These are phyloP conservation scores for Fragum sueziense DNA, from an alignment of 2,888 invertebrate species.

Conservation along the genomic window DNA sequence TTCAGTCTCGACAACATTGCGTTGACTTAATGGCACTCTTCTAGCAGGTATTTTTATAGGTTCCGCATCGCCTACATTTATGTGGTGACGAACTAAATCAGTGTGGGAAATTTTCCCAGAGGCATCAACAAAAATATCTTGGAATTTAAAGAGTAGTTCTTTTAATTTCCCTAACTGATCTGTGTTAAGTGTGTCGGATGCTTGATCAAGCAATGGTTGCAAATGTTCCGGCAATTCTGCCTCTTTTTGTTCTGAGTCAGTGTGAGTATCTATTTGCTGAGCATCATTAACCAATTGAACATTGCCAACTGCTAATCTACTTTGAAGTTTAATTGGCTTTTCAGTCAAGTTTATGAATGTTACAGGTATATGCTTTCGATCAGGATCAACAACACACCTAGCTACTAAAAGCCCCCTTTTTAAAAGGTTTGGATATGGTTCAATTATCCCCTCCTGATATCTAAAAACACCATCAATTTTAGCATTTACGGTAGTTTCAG, in stretches of 20 bases:
- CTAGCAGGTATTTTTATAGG: constrained; percentile 52
- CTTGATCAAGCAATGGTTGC: constrained; percentile 21
- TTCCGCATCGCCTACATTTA: constrained; percentile 43
- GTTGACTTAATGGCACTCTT: constrained; percentile 35
- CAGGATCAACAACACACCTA: constrained; percentile 13
- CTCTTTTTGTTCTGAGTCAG: background rate
- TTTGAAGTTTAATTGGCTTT: constrained; percentile 8
- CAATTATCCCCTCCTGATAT: background rate
- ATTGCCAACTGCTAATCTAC: constrained; percentile 24
- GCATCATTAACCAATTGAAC: constrained; percentile 2
- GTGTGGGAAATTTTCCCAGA: constrained; percentile 25
- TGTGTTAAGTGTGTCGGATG: constrained; percentile 14
- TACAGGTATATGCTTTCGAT: constrained; percentile 9
- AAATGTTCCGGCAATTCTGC: constrained; percentile 31
- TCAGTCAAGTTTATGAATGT: constrained; percentile 33
- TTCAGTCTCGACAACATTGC: constrained; percentile 36
- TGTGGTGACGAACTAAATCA: constrained; percentile 41
- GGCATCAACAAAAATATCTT: constrained; percentile 24
- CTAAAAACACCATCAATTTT: constrained; percentile 8
- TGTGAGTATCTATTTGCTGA: background rate
- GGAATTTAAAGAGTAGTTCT: constrained; percentile 19
- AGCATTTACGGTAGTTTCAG: constrained; percentile 10
- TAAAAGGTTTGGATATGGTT: constrained; percentile 14
- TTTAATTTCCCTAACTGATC: constrained; percentile 15
- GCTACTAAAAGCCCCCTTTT: constrained; percentile 31